phyloP scores from a whole-genome alignment of 2,888 invertebrate species.

The Microctonus hyperodae region DNA sequence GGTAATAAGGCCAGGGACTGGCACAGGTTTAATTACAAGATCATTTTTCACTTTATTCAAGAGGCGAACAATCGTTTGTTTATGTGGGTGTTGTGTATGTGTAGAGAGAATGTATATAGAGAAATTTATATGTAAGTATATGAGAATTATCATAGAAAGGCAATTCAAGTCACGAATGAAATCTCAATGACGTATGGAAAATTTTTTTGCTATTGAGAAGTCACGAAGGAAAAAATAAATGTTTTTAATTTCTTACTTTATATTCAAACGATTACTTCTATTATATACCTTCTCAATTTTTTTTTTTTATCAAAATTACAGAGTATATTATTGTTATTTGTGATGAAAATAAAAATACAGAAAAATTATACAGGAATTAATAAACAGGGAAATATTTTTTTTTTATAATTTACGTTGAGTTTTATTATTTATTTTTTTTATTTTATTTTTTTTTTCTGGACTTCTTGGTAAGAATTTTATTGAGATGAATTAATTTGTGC shows the following conservation, averaged over 20 bases:
- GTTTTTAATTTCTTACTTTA: constrained; percentile 14
- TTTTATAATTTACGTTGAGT: too few species aligned
- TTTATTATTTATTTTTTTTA: too few species aligned
- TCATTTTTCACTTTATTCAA: background rate
- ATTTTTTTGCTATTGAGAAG: constrained; percentile 1
- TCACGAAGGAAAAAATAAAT: background rate
- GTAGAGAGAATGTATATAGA: background rate
- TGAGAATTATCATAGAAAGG: constrained; percentile 19
- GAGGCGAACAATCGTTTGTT: background rate
- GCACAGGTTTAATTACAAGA: background rate
- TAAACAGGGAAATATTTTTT: too few species aligned
- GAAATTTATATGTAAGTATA: background rate
- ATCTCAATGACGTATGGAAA: constrained; percentile 14
- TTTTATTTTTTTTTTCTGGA: too few species aligned
- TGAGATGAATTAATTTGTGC: too few species aligned
- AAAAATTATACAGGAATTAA: too few species aligned
- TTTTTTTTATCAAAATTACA: background rate
- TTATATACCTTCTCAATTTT: background rate
- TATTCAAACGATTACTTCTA: constrained; percentile 15
- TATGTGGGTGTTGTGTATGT: background rate
- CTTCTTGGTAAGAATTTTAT: too few species aligned
- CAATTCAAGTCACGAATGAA: constrained; percentile 19
- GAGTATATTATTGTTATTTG: too few species aligned
- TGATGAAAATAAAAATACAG: too few species aligned
- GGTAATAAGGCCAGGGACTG: background rate